These are phyloP conservation scores for Anthopleura xanthogrammica DNA, from an alignment of 92 coral and sea anemone species.

Conservation along the genomic window DNA sequence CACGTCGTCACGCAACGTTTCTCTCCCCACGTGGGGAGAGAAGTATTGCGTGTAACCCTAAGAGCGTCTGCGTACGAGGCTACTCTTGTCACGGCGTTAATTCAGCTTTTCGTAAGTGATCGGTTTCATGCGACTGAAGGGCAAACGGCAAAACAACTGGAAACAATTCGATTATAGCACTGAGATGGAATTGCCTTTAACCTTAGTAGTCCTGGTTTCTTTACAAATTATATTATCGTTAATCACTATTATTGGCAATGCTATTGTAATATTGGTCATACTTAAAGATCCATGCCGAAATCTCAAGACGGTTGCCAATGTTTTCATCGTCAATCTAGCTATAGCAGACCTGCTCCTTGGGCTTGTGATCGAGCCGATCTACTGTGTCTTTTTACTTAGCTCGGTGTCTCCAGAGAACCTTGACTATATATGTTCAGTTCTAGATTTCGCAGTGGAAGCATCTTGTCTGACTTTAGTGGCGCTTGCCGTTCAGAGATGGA, in stretches of 20 bases:
- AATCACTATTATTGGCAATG: background rate
- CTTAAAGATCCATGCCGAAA: background rate
- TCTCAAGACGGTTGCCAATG: background rate
- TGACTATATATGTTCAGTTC: background rate
- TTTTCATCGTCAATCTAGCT: background rate
- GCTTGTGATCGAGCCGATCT: background rate
- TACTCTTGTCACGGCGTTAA: too few relatives aligned
- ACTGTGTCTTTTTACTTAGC: background rate
- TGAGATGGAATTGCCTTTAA: background rate
- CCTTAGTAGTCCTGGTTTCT: background rate
- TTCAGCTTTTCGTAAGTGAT: too few relatives aligned
- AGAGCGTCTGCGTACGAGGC: too few relatives aligned
- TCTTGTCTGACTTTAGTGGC: constrained; percentile 11
- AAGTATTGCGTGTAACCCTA: too few relatives aligned
- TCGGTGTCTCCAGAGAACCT: background rate
- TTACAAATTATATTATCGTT: background rate
- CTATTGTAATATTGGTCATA: background rate
- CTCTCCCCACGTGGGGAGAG: too few relatives aligned
- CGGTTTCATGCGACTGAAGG: too few relatives aligned
- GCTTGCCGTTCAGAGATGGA: constrained; percentile 2
- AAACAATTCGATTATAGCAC: too few relatives aligned
- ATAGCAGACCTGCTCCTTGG: constrained; percentile 13
- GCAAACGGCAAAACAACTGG: too few relatives aligned
- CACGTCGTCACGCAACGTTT: too few relatives aligned
- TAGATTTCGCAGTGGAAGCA: background rate